Evolutionary conservation across 2,113 vertebrate genomes (phyloP), one percentile per base, ranked within the genome.

Genomic region (Labrus mixtus): DNA sequence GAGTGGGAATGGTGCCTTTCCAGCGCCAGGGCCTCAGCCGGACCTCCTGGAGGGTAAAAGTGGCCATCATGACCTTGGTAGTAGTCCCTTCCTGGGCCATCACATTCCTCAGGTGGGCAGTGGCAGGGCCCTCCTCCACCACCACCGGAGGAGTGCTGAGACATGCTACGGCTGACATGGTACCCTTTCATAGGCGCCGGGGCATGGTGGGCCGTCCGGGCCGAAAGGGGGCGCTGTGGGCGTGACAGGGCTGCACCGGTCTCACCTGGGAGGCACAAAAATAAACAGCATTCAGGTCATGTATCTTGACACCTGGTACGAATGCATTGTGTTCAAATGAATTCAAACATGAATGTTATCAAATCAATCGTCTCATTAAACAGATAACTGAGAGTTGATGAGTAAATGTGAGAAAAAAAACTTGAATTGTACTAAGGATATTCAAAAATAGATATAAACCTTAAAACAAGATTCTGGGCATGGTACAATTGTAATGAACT

Each of bases 111-210:
- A 15, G 97, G 96, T 78, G 95, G 76, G 91, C 96, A 98, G 90
- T 92, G 96, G 91, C 96, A 97, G 87, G 96, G 95, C 60, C 91
- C 95, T 78, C 89, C 90, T 70, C 91, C 90, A 7, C 90, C 89
- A 76, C 91, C 92, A 67, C 92, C 81, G 23, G 95, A 93, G 46
- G 95, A 95, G 88, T 95, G 95, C 86, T 97, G 97, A 84, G 94
- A 95, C 92, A 98, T 95, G 92, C 96, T 98, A 90, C 95, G 95
- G 94, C 97, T 97, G 93, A 97, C 97, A 96, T 98, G 97, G 93
- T 98, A 98, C 92, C 97, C 96, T 95, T 96, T 99, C 95, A 97
- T 96, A 90, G 95, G 93, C 86, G 93, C 93, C 85, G 94, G 95
- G 94, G 93, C 97, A 91, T 96, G 94, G 85, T 94, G 94, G 79